phyloP scores from a whole-genome alignment of 92 coral and sea anemone species.

The Scolanthus callimorphus region DNA sequence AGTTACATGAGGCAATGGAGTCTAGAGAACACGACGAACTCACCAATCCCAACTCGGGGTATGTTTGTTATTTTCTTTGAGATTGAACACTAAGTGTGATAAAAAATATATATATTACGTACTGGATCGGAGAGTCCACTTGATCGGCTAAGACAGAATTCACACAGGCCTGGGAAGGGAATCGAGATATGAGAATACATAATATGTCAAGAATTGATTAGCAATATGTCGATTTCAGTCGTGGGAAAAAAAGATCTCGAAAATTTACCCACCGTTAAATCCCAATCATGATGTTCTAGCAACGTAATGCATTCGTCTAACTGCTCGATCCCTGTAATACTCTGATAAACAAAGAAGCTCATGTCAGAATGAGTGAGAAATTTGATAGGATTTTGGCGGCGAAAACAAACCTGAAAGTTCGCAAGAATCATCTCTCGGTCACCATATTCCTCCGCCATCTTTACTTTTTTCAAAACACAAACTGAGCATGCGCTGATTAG shows the following conservation, averaged over 20 bases:
- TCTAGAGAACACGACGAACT: too few relatives aligned
- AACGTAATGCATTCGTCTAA: conserved; percentile 93
- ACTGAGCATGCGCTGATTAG: conserved; percentile 52
- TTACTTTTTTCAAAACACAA: conserved; percentile 39
- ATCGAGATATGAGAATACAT: too few relatives aligned
- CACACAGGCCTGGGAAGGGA: conserved; percentile 73
- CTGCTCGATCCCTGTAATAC: conserved; percentile 96
- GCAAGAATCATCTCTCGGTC: conserved; percentile 99
- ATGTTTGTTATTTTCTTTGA: too few relatives aligned
- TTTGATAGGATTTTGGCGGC: background rate
- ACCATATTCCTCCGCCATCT: conserved; percentile 94
- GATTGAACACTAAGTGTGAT: too few relatives aligned
- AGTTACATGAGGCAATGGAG: too few relatives aligned
- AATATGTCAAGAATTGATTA: too few relatives aligned
- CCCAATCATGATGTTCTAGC: conserved; percentile 95
- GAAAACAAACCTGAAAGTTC: conserved; percentile 84
- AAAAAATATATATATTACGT: too few relatives aligned
- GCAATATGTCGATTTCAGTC: background rate
- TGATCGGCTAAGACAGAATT: conserved; percentile 88
- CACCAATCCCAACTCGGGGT: too few relatives aligned
- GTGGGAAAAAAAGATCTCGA: background rate
- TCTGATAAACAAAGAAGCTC: conserved; percentile 38
- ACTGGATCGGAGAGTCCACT: conserved; percentile 48
- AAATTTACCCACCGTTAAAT: conserved; percentile 71
- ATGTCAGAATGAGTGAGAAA: background rate